These are phyloP conservation scores for Motacilla alba DNA, from an alignment of 2,113 vertebrate species.

Conservation along the genomic window DNA sequence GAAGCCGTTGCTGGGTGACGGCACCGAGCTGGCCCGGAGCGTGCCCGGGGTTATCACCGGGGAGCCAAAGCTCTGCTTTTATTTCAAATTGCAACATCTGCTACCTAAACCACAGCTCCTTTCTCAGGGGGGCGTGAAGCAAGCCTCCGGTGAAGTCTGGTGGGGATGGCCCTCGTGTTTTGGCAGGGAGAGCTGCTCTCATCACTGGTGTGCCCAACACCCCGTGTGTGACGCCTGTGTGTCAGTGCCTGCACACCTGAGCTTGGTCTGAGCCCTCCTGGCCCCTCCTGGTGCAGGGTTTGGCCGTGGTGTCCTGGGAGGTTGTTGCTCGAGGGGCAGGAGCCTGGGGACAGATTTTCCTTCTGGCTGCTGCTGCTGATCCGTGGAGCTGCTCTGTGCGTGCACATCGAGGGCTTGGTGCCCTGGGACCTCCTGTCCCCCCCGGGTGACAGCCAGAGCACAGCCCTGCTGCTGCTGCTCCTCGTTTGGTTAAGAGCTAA, in stretches of 20 bases:
- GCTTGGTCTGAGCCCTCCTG: background rate
- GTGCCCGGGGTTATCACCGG: background rate
- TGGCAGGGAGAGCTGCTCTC: background rate
- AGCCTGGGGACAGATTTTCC: background rate
- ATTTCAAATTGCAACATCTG: background rate
- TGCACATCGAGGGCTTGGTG: fast-evolving
- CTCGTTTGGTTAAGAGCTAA: background rate
- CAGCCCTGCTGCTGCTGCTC: background rate
- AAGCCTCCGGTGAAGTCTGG: background rate
- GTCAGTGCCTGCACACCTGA: fast-evolving
- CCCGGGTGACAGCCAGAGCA: background rate
- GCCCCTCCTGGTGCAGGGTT: background rate
- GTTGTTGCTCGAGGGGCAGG: fast-evolving
- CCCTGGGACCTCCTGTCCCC: background rate
- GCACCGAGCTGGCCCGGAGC: fast-evolving
- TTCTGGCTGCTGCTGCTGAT: background rate
- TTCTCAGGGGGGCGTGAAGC: fast-evolving
- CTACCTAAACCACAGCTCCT: background rate
- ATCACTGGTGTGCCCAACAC: fast-evolving
- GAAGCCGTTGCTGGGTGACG: background rate
- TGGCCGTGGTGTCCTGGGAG: fast-evolving
- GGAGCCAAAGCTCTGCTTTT: fast-evolving
- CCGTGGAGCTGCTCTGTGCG: background rate
- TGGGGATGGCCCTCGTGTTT: fast-evolving
- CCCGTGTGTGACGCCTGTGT: fast-evolving